Conservation (phyloP, 2,888 invertebrate genomes). For the Lumbricus terrestris region DNA sequence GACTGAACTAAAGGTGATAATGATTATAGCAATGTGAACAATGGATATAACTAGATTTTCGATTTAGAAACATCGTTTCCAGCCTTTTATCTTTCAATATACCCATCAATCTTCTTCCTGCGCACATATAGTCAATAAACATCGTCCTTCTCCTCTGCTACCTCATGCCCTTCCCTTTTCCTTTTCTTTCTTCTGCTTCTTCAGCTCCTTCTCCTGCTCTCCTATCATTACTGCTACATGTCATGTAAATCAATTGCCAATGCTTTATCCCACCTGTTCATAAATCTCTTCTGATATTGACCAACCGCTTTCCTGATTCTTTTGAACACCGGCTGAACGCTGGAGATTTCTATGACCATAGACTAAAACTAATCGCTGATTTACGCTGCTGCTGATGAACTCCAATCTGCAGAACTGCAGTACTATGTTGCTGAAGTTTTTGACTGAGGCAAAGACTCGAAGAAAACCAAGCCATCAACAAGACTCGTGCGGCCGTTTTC, state of each 20-base stretch:
- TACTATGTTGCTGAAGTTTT: not conserved
- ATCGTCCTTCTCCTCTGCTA: no score
- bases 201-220: not conserved
- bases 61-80: not conserved
- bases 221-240: not conserved
- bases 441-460: not conserved
- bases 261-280: not conserved
- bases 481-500: no score
- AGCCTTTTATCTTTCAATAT: no score
- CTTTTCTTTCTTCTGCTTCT: not conserved
- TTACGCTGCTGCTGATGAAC: not conserved
- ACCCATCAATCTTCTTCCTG: no score
- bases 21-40: no score
- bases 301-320: not conserved
- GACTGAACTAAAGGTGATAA: no score
- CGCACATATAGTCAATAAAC: no score
- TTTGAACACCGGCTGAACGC: not conserved
- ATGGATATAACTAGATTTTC: not conserved
- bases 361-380: slow-evolving; percentile 3
- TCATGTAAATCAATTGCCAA: not conserved
- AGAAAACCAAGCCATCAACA: not conserved
- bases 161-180: no score
- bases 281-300: not conserved
- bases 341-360: not conserved
- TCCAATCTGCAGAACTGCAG: not conserved